phyloP scores from a whole-genome alignment of 2,113 vertebrate species.

The Halichoeres trimaculatus region DNA sequence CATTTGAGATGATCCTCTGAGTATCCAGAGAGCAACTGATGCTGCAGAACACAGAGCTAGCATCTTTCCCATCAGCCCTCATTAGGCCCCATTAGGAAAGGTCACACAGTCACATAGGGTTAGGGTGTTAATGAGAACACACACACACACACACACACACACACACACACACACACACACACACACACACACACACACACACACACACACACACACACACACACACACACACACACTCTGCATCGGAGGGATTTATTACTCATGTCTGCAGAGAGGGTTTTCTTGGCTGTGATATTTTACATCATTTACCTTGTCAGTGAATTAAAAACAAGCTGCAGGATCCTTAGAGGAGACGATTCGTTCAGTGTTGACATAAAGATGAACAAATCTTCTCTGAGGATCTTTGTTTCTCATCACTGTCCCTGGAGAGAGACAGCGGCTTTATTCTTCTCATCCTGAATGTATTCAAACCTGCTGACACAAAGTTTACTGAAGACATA shows the following conservation, averaged over 20 bases:
- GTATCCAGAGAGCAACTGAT: slow-evolving; percentile 18
- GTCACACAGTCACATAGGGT: too few relatives aligned
- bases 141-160: background rate
- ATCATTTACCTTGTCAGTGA: slow-evolving; percentile 7
- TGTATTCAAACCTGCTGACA: background rate
- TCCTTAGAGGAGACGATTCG: too few relatives aligned
- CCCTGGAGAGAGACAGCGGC: background rate
- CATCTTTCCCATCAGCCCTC: slow-evolving; percentile 43
- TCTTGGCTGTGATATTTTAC: slow-evolving; percentile 22
- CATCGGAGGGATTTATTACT: slow-evolving; percentile 69
- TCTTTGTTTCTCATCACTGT: background rate
- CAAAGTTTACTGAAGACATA: background rate
- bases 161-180: background rate
- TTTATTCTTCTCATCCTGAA: background rate
- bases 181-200: background rate
- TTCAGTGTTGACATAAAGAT: slow-evolving; percentile 11
- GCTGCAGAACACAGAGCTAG: slow-evolving; percentile 16
- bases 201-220: background rate
- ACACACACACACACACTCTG: background rate
- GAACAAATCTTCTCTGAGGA: background rate
- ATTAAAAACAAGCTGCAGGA: slow-evolving; percentile 33
- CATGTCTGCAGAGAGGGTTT: slow-evolving; percentile 51
- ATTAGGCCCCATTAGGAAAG: slow-evolving; percentile 65
- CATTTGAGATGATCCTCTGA: slow-evolving; percentile 43
- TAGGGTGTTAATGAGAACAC: too few relatives aligned